phyloP scores from a whole-genome alignment of 2,888 invertebrate species.

The Tromatobia lineatoria region DNA sequence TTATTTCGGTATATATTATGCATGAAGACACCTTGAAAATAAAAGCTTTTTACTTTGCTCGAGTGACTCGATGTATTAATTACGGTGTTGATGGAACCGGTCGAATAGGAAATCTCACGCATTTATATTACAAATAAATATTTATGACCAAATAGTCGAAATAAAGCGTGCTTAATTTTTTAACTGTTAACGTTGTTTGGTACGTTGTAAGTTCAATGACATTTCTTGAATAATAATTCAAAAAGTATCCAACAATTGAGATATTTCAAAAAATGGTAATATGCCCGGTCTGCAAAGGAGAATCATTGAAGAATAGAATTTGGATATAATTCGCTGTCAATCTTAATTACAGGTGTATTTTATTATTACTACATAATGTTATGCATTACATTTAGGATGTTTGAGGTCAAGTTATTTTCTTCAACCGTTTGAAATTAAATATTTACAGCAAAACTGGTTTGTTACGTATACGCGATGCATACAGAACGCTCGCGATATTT shows the following conservation, averaged over 20 bases:
- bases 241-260: too few species aligned
- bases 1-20: slow-evolving; percentile 7
- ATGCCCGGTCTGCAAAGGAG: neutral
- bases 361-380: neutral
- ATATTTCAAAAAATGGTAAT: too few species aligned
- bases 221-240: too few species aligned
- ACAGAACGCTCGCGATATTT: slow-evolving; percentile 4
- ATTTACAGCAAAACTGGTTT: neutral
- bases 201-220: too few species aligned
- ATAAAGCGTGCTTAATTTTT: too few species aligned
- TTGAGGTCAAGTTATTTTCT: neutral
- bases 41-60: slow-evolving; percentile 1
- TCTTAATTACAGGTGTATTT: neutral
- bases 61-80: neutral
- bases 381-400: neutral
- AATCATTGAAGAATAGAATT: neutral
- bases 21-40: neutral
- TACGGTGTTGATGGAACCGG: too few species aligned
- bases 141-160: neutral
- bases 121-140: neutral
- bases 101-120: neutral
- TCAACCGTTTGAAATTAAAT: neutral
- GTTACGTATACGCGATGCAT: neutral
- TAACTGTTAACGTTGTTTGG: too few species aligned
- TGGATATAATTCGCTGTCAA: neutral